phyloP scores from a whole-genome alignment of 2,113 vertebrate genomes.

The Paralichthys olivaceus region DNA sequence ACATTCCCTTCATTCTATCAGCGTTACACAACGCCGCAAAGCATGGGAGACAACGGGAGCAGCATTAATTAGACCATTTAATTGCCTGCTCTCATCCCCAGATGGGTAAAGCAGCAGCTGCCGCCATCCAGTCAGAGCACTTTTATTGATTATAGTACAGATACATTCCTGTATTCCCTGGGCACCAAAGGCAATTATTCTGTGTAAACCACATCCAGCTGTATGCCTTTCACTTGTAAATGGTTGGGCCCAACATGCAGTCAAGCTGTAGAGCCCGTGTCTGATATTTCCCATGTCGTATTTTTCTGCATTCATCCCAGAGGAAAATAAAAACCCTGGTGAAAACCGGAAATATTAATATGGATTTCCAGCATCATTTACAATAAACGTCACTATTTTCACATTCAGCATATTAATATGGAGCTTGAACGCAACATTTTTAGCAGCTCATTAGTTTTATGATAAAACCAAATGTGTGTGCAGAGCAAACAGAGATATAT shows the following conservation, averaged over 20 bases:
- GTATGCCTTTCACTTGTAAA: constrained; percentile 73
- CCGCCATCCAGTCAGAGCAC: constrained; percentile 60
- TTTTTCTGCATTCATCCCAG: constrained; percentile 52
- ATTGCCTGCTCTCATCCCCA: constrained; percentile 71
- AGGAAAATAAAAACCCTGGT: constrained; percentile 44
- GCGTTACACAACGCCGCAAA: constrained; percentile 52
- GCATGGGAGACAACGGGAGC: constrained; percentile 62
- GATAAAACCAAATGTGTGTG: constrained; percentile 43
- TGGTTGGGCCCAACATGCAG: constrained; percentile 59
- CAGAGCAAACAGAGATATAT: constrained; percentile 24
- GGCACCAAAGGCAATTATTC: constrained; percentile 77
- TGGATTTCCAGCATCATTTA: constrained; percentile 59
- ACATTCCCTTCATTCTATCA: constrained; percentile 33
- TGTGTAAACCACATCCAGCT: constrained; percentile 74
- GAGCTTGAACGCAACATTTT: constrained; percentile 36
- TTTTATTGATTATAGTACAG: constrained; percentile 78
- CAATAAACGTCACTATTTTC: constrained; percentile 47
- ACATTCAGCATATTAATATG: constrained; percentile 62
- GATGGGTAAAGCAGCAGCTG: constrained; percentile 74
- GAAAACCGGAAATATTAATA: constrained; percentile 62
- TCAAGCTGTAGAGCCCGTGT: constrained; percentile 60
- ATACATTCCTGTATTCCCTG: constrained; percentile 75
- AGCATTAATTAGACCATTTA: constrained; percentile 75
- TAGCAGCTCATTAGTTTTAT: constrained; percentile 45
- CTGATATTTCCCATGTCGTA: constrained; percentile 64